phyloP scores from a whole-genome alignment of 2,113 vertebrate species.

The Laterallus jamaicensis region DNA sequence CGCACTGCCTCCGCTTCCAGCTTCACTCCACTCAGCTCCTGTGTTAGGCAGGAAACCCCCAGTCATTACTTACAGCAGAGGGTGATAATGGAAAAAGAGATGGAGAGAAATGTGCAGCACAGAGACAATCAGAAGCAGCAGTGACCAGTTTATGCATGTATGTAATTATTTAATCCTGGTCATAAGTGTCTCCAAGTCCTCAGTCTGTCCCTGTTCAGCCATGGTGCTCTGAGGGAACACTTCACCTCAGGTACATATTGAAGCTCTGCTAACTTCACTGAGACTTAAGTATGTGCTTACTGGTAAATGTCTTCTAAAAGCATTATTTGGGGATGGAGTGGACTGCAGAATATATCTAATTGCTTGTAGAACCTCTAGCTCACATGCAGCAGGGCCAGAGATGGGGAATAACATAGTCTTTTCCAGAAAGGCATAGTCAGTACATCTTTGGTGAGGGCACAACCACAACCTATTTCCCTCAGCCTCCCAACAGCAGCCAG shows the following conservation, averaged over 20 bases:
- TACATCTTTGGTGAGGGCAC: neutral
- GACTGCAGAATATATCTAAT: neutral
- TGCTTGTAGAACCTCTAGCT: neutral
- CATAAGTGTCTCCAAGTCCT: neutral
- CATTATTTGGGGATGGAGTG: neutral
- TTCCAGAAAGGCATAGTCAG: neutral
- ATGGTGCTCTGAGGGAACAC: neutral
- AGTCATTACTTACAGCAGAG: neutral
- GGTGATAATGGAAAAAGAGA: neutral
- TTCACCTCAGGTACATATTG: neutral
- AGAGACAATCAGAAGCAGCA: neutral
- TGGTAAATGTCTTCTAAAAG: neutral
- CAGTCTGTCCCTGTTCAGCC: neutral
- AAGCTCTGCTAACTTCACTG: neutral
- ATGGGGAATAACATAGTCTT: neutral
- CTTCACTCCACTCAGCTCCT: neutral
- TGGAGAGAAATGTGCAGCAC: neutral
- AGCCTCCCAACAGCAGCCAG: neutral
- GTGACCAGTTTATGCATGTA: neutral
- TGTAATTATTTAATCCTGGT: neutral
- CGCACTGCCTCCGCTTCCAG: rapidly evolving
- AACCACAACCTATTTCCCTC: neutral
- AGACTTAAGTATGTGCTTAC: neutral
- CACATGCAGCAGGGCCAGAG: neutral
- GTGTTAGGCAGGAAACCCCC: neutral